Base-by-base conservation (phyloP, 2,797 vertebrate species). In the Chelmon rostratus region DNA sequence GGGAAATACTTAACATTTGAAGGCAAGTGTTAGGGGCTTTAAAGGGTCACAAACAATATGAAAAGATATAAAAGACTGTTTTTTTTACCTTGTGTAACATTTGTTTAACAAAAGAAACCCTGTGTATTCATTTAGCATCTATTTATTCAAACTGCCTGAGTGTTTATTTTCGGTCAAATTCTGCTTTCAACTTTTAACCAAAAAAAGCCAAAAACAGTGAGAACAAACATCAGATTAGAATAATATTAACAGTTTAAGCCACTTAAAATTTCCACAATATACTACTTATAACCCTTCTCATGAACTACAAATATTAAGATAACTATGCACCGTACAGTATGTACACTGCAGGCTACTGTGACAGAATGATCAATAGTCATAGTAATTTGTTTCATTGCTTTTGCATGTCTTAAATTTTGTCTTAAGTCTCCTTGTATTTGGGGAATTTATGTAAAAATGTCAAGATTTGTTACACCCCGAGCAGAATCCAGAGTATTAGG, bases 401-500 rank as follows among this genome's bases (percentile, higher is more conserved):
- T 6, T 56, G 6, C 37, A 1, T 33, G 25, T 70, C 57, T 37
- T 21, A 38, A 35, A 63, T 8, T 71, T 58, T 6, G 13, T 4
- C 5, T 42, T 2, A 38, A 46, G n/a, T 42, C 8, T 12, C 50
- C 13, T 25, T 59, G 12, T 28, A 31, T 47, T 61, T 63, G 61
- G 47, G 1, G 8, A 76, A 33, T 56, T 44, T 0, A 5, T 61
- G 31, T 62, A n/a, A 72, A 79, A 59, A 67, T 18, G 65, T 64
- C 47, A 13, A 59, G 16, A 58, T 58, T 70, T 69, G 75, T 56
- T 73, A 59, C 28, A 54, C 53, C 50, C 11, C 3, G 15, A 49
- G 23, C 70, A 58, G 15, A 56, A 67, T 53, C 44, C 63, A 50
- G 62, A 81, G 68, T 63, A 76, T 86, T 82, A 82, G 73, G 54